Evolutionary conservation across 2,113 vertebrate species (phyloP).

Genomic region (Gymnocephalus cernua): DNA sequence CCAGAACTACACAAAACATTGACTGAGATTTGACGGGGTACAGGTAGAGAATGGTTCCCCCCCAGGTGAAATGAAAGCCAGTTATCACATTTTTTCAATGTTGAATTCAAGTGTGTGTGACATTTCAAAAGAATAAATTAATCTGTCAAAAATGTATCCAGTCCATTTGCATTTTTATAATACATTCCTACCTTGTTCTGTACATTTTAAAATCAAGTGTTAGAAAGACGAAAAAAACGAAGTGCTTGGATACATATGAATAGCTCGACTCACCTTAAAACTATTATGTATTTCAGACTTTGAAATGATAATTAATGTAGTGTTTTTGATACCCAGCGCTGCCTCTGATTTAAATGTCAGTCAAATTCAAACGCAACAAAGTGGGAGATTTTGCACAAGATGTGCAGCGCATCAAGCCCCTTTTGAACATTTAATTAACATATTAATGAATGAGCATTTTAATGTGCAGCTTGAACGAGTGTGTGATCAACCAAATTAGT

Average conservation of each 20-base stretch:
- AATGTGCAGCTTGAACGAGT: not conserved
- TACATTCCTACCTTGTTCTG: not conserved
- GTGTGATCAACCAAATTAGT: not conserved
- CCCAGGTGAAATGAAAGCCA: not conserved
- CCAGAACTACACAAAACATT: not conserved
- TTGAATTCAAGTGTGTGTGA: not conserved
- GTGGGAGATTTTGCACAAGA: not conserved
- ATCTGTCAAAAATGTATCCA: conserved; percentile 13
- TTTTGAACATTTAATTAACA: not conserved
- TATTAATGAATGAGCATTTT: not conserved
- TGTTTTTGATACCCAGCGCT: not conserved
- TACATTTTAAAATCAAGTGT: conserved; percentile 10
- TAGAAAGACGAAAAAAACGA: not conserved
- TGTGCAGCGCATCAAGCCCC: not conserved
- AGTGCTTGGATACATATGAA: not conserved
- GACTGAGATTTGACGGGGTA: not conserved
- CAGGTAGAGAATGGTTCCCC: not conserved
- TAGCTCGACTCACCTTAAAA: conserved; percentile 8
- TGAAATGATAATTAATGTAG: not conserved
- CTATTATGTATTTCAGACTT: not conserved
- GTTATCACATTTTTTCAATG: not conserved
- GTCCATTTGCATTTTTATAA: not conserved
- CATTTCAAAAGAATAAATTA: not conserved
- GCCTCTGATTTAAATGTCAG: conserved; percentile 32
- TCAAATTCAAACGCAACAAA: conserved; percentile 8